phyloP scores from a whole-genome alignment of 2,888 invertebrate genomes.

The Callinectes sapidus region DNA sequence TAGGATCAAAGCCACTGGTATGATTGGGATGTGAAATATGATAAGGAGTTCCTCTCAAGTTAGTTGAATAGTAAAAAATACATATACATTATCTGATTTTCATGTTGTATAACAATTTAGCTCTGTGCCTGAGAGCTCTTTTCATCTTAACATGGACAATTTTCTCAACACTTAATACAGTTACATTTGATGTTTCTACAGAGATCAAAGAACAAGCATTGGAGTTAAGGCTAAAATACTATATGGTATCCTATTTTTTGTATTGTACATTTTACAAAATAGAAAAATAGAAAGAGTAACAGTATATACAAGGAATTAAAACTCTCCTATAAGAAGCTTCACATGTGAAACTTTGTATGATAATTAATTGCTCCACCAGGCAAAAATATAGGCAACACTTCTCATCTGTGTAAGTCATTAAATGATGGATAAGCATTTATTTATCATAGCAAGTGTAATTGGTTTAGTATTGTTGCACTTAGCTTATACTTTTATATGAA shows the following conservation, averaged over 20 bases:
- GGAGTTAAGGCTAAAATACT: background rate
- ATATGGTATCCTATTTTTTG: background rate
- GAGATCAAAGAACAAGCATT: background rate
- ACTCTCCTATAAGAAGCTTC: background rate
- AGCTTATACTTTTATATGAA: background rate
- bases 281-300: slow-evolving; percentile 37
- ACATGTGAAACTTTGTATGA: background rate
- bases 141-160: no score
- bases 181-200: background rate
- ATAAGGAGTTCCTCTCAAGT: background rate
- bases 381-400: background rate
- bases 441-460: background rate
- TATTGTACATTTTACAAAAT: background rate
- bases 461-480: background rate
- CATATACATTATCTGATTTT: background rate
- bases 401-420: background rate
- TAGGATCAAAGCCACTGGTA: background rate
- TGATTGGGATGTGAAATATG: slow-evolving; percentile 4
- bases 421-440: slow-evolving; percentile 16
- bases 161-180: background rate
- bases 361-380: background rate
- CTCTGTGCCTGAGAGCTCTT: background rate
- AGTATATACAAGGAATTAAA: background rate
- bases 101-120: background rate
- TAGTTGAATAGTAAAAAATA: background rate